These are phyloP conservation scores for Kryptolebias marmoratus DNA, from an alignment of 2,113 vertebrate species.

Conservation along the genomic window DNA sequence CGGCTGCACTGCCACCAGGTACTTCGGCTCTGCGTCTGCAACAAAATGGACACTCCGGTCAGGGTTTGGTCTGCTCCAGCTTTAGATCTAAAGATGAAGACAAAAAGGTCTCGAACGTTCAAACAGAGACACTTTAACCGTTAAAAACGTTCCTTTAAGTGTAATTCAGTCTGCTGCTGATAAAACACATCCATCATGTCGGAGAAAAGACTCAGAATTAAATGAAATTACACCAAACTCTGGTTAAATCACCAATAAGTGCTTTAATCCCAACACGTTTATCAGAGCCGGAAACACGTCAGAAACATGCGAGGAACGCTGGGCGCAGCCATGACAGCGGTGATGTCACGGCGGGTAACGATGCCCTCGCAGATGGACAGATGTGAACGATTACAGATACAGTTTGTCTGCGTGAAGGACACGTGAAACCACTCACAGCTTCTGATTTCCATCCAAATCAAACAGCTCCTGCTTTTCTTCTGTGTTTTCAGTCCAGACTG, in stretches of 20 bases:
- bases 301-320: constrained; percentile 35
- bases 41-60: not conserved
- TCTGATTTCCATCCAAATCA: constrained; percentile 2
- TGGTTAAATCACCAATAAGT: too few species aligned
- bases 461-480: constrained; percentile 10
- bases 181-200: too few species aligned
- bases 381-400: constrained; percentile 22
- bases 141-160: too few species aligned
- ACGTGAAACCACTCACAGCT: constrained; percentile 11
- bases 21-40: constrained; percentile 92
- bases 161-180: too few species aligned
- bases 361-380: constrained; percentile 10
- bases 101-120: not conserved
- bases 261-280: not conserved
- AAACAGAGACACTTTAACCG: not conserved
- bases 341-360: constrained; percentile 21
- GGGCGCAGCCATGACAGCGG: not conserved
- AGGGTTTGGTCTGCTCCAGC: not conserved
- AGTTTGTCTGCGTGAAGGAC: not conserved
- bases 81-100: not conserved
- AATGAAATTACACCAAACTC: too few species aligned
- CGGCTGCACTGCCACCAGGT: constrained; percentile 90
- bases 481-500: not conserved
- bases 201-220: too few species aligned
- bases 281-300: not conserved